Conservation (phyloP, 1,140 invertebrate genomes). For the Drosophila sulfurigaster region DNA sequence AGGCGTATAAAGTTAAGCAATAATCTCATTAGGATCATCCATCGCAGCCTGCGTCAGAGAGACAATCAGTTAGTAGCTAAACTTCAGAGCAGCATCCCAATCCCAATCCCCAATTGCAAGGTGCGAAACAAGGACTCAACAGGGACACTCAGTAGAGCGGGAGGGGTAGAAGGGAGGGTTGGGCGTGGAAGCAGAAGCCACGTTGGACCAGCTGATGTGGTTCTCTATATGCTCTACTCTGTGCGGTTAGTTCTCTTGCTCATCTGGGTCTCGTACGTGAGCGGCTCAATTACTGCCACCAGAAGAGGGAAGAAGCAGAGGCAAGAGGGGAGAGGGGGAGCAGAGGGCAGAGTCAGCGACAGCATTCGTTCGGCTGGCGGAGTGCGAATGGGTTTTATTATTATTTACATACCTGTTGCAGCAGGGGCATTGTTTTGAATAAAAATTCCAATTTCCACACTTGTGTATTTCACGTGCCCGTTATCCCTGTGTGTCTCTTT, state of each 20-base stretch:
- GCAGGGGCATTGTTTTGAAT: conserved; percentile 85
- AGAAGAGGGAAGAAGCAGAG: not conserved
- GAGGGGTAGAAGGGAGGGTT: not conserved
- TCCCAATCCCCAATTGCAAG: conserved; percentile 31
- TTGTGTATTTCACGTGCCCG: conserved; percentile 69
- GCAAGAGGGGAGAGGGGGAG: too few relatives aligned
- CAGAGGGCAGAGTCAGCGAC: not conserved
- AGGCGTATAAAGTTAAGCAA: conserved; percentile 77
- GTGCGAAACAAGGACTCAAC: conserved; percentile 14
- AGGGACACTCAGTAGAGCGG: not conserved
- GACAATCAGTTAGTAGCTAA: conserved; percentile 39
- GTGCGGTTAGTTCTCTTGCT: conserved; percentile 21
- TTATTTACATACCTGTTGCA: conserved; percentile 85
- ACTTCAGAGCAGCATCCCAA: conserved; percentile 26
- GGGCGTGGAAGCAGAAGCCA: conserved; percentile 37
- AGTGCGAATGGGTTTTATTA: conserved; percentile 83
- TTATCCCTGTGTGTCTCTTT: conserved; percentile 34
- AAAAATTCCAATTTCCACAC: conserved; percentile 85
- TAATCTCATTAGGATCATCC: conserved; percentile 84
- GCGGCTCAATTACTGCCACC: conserved; percentile 69
- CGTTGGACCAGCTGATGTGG: conserved; percentile 61
- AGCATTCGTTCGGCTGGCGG: conserved; percentile 35
- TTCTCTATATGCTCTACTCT: conserved; percentile 5
- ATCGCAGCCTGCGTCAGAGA: conserved; percentile 4
- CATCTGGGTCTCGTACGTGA: conserved; percentile 68